Evolutionary conservation across 2,113 vertebrate species (phyloP), one percentile per base, ranked within the genome.

Genomic region (Semnornis frantzii): DNA sequence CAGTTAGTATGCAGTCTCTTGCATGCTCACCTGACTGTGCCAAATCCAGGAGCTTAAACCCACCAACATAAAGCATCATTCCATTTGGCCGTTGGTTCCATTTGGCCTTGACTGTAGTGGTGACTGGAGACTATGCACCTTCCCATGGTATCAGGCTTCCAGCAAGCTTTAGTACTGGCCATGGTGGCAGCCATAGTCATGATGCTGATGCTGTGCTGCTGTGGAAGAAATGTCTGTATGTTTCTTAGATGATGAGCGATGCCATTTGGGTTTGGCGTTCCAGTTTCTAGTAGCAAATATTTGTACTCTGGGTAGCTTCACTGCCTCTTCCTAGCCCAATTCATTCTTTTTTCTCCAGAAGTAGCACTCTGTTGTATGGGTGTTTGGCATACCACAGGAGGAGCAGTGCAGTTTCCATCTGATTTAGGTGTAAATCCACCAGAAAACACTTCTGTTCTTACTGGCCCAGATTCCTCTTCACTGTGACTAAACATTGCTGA

Each of bases 401-500:
- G n/a, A 94, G 34, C 60, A 52, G 33, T 79, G 52, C 71, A 59
- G 59, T 65, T 89, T 95, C 42, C 69, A 54, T 93, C 89, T 92
- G 34, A 28, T 83, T 94, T 93, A 81, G 81, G 50, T 83, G 85
- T 94, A 92, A 95, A 94, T 71, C 54, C 0, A 3, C 48, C 69
- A 81, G 89, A 75, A 96, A 94, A 83, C 82, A 85, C 81, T 96
- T 95, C 84, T 89, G 30, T 94, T 94, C 94, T 87, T 93, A 75
- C 74, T 83, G 76, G 92, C 85, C 87, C 93, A 90, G 87, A 90
- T 96, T 91, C 19, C 20, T 87, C 24, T 69, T 85, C 54, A 7
- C 48, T 74, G 69, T 82, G 87, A 92, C 87, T 92, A 91, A 83
- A 72, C 34, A 62, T 74, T 82, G 76, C 91, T 62, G 69, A 94